phyloP scores from a whole-genome alignment of 2,888 invertebrate species.

The Caradrina clavipalpis region DNA sequence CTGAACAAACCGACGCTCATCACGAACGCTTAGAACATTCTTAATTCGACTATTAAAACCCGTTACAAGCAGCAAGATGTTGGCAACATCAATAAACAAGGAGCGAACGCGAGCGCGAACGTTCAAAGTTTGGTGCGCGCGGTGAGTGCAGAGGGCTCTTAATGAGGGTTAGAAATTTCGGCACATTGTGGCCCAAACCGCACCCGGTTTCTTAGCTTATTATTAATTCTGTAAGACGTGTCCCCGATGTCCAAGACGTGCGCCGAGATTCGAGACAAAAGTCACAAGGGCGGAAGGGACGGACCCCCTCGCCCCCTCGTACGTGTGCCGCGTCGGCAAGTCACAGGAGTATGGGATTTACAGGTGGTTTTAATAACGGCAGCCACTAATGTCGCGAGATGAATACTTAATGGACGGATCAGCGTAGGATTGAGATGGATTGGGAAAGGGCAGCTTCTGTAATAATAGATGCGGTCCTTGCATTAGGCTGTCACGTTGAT shows the following conservation, averaged over 20 bases:
- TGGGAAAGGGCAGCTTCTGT: slow-evolving; percentile 74
- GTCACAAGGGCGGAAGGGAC: slow-evolving; percentile 88
- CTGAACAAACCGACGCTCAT: slow-evolving; percentile 65
- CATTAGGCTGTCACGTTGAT: slow-evolving; percentile 46
- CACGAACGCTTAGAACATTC: slow-evolving; percentile 80
- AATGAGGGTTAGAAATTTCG: slow-evolving; percentile 91
- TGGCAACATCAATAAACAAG: slow-evolving; percentile 89
- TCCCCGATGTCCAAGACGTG: slow-evolving; percentile 92
- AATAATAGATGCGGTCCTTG: slow-evolving; percentile 75
- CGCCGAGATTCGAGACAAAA: slow-evolving; percentile 91
- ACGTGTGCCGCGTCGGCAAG: slow-evolving; percentile 86
- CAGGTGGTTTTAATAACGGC: slow-evolving; percentile 91
- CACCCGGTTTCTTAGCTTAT: slow-evolving; percentile 90
- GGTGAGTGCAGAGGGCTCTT: slow-evolving; percentile 88
- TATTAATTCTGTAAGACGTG: slow-evolving; percentile 92
- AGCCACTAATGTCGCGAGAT: slow-evolving; percentile 89
- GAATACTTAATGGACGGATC: slow-evolving; percentile 90
- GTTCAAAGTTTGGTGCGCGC: slow-evolving; percentile 86
- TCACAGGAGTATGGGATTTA: slow-evolving; percentile 84
- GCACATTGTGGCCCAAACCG: slow-evolving; percentile 89
- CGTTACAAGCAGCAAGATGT: slow-evolving; percentile 85
- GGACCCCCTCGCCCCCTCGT: slow-evolving; percentile 69
- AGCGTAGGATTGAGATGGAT: slow-evolving; percentile 76
- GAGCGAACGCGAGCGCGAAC: slow-evolving; percentile 85
- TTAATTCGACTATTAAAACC: slow-evolving; percentile 88